phyloP scores from a whole-genome alignment of 1,140 invertebrate species.

The Diabrotica undecimpunctata region DNA sequence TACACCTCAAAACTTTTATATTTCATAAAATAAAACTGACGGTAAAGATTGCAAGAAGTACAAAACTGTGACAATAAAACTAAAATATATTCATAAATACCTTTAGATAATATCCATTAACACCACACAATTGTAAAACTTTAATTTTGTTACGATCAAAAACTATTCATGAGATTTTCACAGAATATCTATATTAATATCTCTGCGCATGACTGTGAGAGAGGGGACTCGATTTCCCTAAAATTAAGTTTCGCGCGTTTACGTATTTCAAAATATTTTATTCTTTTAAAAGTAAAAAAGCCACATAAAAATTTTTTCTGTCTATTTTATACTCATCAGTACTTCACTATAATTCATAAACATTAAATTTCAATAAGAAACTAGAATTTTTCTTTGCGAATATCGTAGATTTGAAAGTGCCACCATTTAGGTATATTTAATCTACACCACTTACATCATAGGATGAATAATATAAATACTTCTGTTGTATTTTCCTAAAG shows the following conservation, averaged over 20 bases:
- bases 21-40: conserved; percentile 22
- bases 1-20: conserved; percentile 21
- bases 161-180: conserved; percentile 30
- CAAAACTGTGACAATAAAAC: conserved; percentile 17
- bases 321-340: no score
- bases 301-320: no score
- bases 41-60: neutral
- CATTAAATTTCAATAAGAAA: no score
- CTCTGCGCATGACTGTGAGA: conserved; percentile 26
- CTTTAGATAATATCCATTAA: conserved; percentile 11
- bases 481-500: no score
- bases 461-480: neutral
- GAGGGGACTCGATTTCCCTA: conserved; percentile 22
- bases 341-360: no score
- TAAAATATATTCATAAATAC: conserved; percentile 28
- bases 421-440: neutral
- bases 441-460: neutral
- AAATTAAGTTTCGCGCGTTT: conserved; percentile 25
- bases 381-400: no score
- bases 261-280: conserved; percentile 8
- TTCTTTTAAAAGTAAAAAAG: conserved; percentile 5
- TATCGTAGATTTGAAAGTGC: neutral
- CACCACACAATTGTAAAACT: conserved; percentile 24
- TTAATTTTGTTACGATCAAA: conserved; percentile 35
- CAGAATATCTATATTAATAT: conserved; percentile 29